Base-by-base conservation (phyloP, 92 coral and sea anemone species). In the Muricea muricata region DNA sequence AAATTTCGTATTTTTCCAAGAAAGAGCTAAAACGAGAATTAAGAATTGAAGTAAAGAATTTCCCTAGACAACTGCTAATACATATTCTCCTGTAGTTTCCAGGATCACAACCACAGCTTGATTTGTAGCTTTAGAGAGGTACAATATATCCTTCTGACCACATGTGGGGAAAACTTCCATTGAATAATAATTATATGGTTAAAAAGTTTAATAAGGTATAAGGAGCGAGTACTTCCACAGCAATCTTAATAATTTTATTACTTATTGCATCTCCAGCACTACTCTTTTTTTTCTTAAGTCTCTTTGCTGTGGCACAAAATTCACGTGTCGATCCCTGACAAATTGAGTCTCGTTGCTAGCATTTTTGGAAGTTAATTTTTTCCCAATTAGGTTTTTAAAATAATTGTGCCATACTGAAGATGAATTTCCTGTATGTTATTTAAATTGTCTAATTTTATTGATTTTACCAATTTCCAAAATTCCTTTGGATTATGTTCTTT, bases 381-480 rank as follows among this genome's bases (percentile, higher is more conserved):
- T 57, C 31, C 30, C 65, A 65, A 42, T 52, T 30, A 77, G 13
- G 40, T 77, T 65, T 23, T 54, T 46, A 33, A 77, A 77, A 30
- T 77, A 77, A 29, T 54, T 39, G 28, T 48, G 47, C 83, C 83
- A 77, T 55, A 48, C 83, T 52, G 7, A 26, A 61, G 47, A 61
- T 5, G 78, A 65, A 31, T 65, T 42, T 18, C 25, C 6, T 31
- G 25, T 37, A 6, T 37, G 66, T 56, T 23, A 31, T n/a, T n/a
- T 29, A 78, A 65, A 20, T 65, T 17, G 33, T 63, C n/a, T 24
- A 42, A 31, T 47, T 41, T 81, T 40, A 81, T 81, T 20, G 76
- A 65, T 6, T 65, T 81, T 39, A 81, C 85, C n/a, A 81, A 46
- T 39, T 81, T 81, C 85, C 78, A 33, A 81, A 81, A 81, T 33